Evolutionary conservation across 2,113 vertebrate genomes (phyloP).

Genomic region (Pterocles orientalis): DNA sequence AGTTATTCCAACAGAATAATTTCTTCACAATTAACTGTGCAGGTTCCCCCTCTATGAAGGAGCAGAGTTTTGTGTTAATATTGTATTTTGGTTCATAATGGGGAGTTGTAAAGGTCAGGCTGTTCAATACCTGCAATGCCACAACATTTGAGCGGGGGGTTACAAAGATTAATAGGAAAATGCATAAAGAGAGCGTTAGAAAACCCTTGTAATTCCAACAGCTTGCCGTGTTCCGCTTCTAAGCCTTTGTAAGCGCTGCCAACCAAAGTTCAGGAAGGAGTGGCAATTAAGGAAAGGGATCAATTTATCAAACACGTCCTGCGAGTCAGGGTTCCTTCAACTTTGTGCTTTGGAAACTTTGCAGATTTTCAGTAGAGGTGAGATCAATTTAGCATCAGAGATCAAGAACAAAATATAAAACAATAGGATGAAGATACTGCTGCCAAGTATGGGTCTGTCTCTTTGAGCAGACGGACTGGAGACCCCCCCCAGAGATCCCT

Average conservation of each 20-base stretch:
- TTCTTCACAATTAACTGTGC: background rate
- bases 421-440: background rate
- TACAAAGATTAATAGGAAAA: background rate
- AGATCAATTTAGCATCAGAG: background rate
- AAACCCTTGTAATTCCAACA: background rate
- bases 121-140: background rate
- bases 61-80: background rate
- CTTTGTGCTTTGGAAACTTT: background rate
- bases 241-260: background rate
- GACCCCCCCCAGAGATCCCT: background rate
- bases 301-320: background rate
- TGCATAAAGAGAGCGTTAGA: background rate
- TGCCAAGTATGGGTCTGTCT: background rate
- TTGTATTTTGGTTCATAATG: background rate
- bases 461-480: background rate
- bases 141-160: rapidly evolving
- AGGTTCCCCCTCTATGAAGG: background rate
- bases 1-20: background rate
- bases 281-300: background rate
- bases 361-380: rapidly evolving
- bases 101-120: background rate
- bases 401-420: background rate
- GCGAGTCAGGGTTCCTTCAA: background rate
- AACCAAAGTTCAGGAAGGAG: background rate
- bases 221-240: background rate